These are phyloP conservation scores for Gymnarchus niloticus DNA, from an alignment of 2,113 vertebrate species.

Conservation along the genomic window DNA sequence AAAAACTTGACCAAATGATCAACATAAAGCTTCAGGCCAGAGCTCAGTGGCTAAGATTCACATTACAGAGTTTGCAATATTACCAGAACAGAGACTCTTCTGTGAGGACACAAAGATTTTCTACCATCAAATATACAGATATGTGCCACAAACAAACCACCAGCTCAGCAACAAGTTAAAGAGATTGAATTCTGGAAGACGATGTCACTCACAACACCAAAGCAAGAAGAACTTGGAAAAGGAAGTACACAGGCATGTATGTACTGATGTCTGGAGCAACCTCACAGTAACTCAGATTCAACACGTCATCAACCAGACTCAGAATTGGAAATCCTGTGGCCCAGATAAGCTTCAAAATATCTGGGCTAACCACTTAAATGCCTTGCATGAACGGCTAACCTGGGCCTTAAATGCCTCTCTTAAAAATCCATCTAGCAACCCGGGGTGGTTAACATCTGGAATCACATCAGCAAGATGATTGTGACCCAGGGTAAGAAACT, in stretches of 20 bases:
- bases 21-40: too few relatives aligned
- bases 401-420: background rate
- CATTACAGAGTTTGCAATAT: too few relatives aligned
- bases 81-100: too few relatives aligned
- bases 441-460: background rate
- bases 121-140: too few relatives aligned
- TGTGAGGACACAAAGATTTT: too few relatives aligned
- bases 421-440: background rate
- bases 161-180: background rate
- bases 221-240: background rate
- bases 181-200: background rate
- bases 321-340: too few relatives aligned
- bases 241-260: background rate
- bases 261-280: background rate
- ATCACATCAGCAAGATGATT: background rate
- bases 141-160: too few relatives aligned
- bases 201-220: background rate
- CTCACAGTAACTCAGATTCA: background rate
- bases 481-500: background rate
- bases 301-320: background rate
- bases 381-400: too few relatives aligned
- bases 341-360: too few relatives aligned
- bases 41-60: too few relatives aligned
- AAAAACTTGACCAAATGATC: too few relatives aligned
- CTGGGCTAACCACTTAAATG: too few relatives aligned